These are phyloP conservation scores for Lonchura striata DNA, from an alignment of 2,113 vertebrate species.

Conservation along the genomic window DNA sequence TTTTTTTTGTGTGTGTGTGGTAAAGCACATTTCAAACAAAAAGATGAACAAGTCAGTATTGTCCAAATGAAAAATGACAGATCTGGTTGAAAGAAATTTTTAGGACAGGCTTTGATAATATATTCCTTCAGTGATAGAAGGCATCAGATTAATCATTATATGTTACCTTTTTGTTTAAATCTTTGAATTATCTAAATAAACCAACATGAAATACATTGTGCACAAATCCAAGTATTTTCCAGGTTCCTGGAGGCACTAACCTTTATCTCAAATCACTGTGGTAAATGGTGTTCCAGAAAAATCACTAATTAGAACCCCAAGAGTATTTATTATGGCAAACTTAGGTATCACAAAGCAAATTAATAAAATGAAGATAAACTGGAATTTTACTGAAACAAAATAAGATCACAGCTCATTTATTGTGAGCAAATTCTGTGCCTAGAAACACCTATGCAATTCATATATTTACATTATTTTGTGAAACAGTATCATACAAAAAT, in stretches of 20 bases:
- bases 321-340: neutral
- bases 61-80: conserved; percentile 15
- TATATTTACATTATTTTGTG: neutral
- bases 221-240: neutral
- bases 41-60: conserved; percentile 2
- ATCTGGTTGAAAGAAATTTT: neutral
- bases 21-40: conserved; percentile 8
- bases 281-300: neutral
- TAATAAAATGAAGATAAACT: neutral
- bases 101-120: neutral
- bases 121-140: neutral
- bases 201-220: neutral
- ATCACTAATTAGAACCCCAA: neutral
- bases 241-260: neutral
- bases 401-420: neutral
- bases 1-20: neutral
- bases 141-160: neutral
- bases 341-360: neutral
- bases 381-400: neutral
- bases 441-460: neutral
- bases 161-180: neutral
- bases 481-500: neutral
- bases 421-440: neutral
- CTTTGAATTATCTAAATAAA: neutral
- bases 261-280: neutral